Evolutionary conservation across 2,888 invertebrate genomes (phyloP).

Genomic region (Drosophila borborema): DNA sequence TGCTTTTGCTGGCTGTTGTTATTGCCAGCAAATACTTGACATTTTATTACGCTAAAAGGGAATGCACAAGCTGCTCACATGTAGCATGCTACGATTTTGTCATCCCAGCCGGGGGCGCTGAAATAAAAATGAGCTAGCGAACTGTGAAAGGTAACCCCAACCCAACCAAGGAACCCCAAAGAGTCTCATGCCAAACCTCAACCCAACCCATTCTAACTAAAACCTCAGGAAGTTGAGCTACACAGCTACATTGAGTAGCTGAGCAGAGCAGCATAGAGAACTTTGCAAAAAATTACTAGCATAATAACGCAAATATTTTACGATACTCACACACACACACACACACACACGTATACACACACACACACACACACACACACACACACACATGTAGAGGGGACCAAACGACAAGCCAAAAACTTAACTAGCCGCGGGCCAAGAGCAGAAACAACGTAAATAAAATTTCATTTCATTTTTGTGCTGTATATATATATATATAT

Average conservation of each 20-base stretch:
- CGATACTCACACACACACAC: constrained; percentile 55
- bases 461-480: constrained; percentile 64
- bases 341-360: constrained; percentile 27
- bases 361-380: constrained; percentile 32
- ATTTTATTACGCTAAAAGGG: constrained; percentile 66
- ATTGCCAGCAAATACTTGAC: constrained; percentile 54
- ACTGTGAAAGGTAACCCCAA: constrained; percentile 42
- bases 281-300: constrained; percentile 72
- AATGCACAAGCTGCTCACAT: constrained; percentile 54
- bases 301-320: constrained; percentile 81
- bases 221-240: constrained; percentile 20
- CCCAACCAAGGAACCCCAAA: not conserved
- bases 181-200: not conserved
- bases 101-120: constrained; percentile 62
- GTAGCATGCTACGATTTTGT: constrained; percentile 59
- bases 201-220: constrained; percentile 1
- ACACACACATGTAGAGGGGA: constrained; percentile 2
- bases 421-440: constrained; percentile 75
- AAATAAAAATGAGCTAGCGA: constrained; percentile 77
- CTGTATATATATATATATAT: constrained; percentile 13
- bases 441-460: constrained; percentile 76
- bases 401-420: constrained; percentile 75
- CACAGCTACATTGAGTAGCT: constrained; percentile 12
- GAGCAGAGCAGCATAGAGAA: constrained; percentile 15
- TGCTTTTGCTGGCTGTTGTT: constrained; percentile 36